Base-by-base conservation (phyloP, 2,113 vertebrate genomes). In the Sinocyclocheilus grahami region DNA sequence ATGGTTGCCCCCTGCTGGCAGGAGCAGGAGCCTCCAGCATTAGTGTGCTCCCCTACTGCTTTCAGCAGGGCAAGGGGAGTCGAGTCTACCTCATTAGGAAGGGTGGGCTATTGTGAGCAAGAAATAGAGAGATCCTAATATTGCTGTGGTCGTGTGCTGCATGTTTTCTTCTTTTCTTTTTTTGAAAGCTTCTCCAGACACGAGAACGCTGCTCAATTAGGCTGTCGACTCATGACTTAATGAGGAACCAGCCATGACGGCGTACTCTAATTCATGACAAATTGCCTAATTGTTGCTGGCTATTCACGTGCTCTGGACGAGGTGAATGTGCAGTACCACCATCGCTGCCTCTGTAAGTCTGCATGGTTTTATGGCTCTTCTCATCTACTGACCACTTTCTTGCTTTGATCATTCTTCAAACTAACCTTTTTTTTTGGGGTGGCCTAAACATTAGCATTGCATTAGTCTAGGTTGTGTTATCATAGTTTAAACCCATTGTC, bases 281-380 rank as follows among this genome's bases (percentile, higher is more conserved):
- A 90, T 86, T 82, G 53, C 37, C 83, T 85, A 85, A 87, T 88
- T 90, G 83, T 86, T 77, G 13, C 62, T 83, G 51, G 27, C 22
- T 82, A 69, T 82, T 71, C 39, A 46, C 6, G 30, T 22, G 48
- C 72, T 77, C 24, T 20, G 33, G 20, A 5, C 11, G 5, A 63
- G 74, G 37, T n/a, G 46, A 71, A 87, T 6, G 33, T 42, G 12
- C 39, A 39, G 30, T 10, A 10, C 55, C 67, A 20, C 65, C 13
- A 24, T 55, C 27, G 48, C 80, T 77, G 42, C 27, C n/a, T 27
- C 7, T 6, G 3, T 22, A 16, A 24, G 7, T 12, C 7, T 82
- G 12, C 7, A 16, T 51, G n/a, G 12, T 33, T 46, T 69, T 55
- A n/a, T 5, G 13, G 22, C 16, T 24, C 72, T 72, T 72, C 20